Evolutionary conservation across 2,113 vertebrate genomes (phyloP).

Genomic region (Lasiurus borealis): DNA sequence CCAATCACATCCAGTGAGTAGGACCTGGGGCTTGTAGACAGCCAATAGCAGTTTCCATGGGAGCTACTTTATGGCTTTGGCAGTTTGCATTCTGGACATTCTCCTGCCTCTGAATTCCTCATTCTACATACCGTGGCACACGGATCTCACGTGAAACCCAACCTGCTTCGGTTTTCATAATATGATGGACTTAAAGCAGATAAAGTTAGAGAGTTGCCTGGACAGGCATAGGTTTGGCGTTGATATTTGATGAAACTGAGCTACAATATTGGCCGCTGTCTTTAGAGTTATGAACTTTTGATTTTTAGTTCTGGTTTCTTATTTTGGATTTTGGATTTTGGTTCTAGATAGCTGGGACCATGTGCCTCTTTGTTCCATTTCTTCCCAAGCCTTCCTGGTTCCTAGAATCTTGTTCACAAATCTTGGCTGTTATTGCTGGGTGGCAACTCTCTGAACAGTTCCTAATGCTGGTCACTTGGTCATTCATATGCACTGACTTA

Average conservation of each 20-base stretch:
- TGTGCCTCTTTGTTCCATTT: background rate
- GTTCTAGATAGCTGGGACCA: background rate
- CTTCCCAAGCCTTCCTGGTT: background rate
- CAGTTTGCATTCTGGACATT: background rate
- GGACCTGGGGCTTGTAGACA: background rate
- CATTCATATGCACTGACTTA: background rate
- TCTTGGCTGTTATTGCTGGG: background rate
- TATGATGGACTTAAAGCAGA: background rate
- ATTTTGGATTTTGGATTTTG: slow-evolving; percentile 47
- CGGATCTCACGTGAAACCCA: background rate
- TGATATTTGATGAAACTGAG: background rate
- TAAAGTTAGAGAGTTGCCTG: background rate
- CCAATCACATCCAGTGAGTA: background rate
- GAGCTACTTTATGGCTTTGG: background rate
- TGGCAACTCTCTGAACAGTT: background rate
- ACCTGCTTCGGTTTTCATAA: background rate
- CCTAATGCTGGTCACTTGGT: background rate
- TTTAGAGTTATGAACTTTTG: background rate
- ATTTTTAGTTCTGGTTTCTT: slow-evolving; percentile 4
- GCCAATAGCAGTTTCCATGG: background rate
- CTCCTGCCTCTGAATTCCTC: background rate
- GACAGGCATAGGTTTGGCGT: background rate
- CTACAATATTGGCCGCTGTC: background rate
- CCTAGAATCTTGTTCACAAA: background rate
- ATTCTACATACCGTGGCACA: background rate